phyloP scores from a whole-genome alignment of 2,113 vertebrate species.

The Echinops telfairi region DNA sequence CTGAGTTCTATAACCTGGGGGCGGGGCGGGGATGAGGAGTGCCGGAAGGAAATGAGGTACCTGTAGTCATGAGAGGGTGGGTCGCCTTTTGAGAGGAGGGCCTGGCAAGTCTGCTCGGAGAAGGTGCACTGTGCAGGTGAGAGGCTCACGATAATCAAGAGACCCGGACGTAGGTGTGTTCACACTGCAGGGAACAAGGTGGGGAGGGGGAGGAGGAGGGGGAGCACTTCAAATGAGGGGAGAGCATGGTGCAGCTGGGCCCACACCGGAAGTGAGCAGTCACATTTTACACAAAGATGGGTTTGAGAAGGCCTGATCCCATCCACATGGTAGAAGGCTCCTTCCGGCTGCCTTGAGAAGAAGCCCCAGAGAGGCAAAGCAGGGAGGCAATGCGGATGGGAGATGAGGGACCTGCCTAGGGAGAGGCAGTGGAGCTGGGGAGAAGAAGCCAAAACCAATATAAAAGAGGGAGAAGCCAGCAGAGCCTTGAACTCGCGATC shows the following conservation, averaged over 20 bases:
- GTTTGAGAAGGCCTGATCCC: background rate
- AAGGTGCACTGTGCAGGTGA: background rate
- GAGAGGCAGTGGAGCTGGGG: background rate
- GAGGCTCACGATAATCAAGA: background rate
- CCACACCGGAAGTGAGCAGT: background rate
- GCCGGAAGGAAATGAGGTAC: background rate
- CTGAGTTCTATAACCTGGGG: background rate
- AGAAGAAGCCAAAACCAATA: background rate
- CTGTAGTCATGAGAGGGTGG: rapidly evolving
- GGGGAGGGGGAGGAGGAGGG: too few species aligned
- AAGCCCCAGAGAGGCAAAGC: background rate
- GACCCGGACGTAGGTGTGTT: background rate
- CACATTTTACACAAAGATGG: background rate
- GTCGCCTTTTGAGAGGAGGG: background rate
- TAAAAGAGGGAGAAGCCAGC: background rate
- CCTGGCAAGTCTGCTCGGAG: background rate
- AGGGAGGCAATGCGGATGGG: background rate
- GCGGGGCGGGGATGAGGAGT: background rate
- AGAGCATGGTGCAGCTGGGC: rapidly evolving
- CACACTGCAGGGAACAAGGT: background rate
- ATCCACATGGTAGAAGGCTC: background rate
- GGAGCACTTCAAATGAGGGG: too few species aligned
- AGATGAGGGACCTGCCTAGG: background rate
- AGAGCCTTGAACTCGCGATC: background rate
- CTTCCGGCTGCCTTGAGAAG: background rate